These are phyloP conservation scores for Lochmaea capreae DNA, from an alignment of 2,888 invertebrate species.

Conservation along the genomic window DNA sequence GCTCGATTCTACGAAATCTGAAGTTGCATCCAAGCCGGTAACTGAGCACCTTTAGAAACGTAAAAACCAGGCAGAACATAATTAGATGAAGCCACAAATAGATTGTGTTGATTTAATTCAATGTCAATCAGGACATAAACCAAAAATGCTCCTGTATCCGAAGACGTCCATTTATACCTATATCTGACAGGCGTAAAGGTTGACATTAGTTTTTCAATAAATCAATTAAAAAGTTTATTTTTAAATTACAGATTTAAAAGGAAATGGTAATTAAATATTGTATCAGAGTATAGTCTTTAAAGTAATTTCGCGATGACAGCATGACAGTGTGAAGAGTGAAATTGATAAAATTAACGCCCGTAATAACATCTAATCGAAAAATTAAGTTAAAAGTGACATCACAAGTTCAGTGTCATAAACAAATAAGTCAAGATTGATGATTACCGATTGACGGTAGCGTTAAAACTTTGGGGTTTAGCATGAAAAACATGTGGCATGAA, in stretches of 20 bases:
- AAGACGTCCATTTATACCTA: too few species aligned
- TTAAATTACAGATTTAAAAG: not conserved
- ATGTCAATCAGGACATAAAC: too few species aligned
- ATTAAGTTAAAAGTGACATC: conserved; percentile 17
- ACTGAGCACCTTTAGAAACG: too few species aligned
- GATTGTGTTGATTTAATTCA: too few species aligned
- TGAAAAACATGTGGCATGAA: conserved; percentile 57
- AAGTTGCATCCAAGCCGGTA: too few species aligned
- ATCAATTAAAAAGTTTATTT: not conserved
- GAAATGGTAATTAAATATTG: not conserved
- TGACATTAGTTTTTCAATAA: not conserved
- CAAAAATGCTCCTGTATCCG: too few species aligned
- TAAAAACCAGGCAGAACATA: too few species aligned
- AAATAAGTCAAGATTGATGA: conserved; percentile 61
- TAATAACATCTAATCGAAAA: conserved; percentile 4
- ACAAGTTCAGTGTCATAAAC: conserved; percentile 54
- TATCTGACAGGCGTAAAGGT: not conserved
- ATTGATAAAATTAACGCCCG: not conserved
- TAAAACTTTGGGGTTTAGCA: conserved; percentile 53
- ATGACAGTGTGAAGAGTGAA: not conserved
- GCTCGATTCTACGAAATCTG: too few species aligned
- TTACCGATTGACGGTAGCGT: conserved; percentile 52
- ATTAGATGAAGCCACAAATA: too few species aligned
- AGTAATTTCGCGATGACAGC: not conserved
- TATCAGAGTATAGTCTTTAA: not conserved